phyloP scores from a whole-genome alignment of 2,888 invertebrate species.

The Achlya flavicornis region DNA sequence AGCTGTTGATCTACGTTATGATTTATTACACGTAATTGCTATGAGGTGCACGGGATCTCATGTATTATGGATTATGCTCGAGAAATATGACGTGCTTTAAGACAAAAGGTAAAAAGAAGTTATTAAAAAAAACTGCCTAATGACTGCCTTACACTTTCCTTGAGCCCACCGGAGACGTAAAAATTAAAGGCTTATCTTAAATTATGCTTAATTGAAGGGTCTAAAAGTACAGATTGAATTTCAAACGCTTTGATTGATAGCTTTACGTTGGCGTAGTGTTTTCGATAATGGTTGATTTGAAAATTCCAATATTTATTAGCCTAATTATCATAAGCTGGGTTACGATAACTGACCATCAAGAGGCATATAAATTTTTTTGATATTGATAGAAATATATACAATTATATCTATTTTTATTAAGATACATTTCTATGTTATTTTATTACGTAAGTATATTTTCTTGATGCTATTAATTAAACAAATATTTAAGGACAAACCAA shows the following conservation, averaged over 20 bases:
- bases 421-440: neutral
- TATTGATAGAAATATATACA: conserved; percentile 22
- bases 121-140: conserved; percentile 70
- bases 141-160: conserved; percentile 75
- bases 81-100: conserved; percentile 73
- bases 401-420: neutral
- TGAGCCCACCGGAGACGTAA: conserved; percentile 77
- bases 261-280: conserved; percentile 56
- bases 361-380: conserved; percentile 34
- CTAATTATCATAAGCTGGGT: conserved; percentile 51
- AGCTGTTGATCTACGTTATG: conserved; percentile 73
- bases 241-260: conserved; percentile 77
- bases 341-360: conserved; percentile 25
- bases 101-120: conserved; percentile 72
- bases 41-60: conserved; percentile 69
- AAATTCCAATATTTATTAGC: conserved; percentile 57
- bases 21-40: conserved; percentile 82
- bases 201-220: conserved; percentile 82
- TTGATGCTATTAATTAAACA: too few species aligned
- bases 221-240: conserved; percentile 78
- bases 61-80: conserved; percentile 77
- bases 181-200: conserved; percentile 82
- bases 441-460: too few species aligned
- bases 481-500: too few species aligned
- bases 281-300: conserved; percentile 53